Evolutionary conservation across 2,113 vertebrate genomes (phyloP).

Genomic region (Himantopus leucocephalus): DNA sequence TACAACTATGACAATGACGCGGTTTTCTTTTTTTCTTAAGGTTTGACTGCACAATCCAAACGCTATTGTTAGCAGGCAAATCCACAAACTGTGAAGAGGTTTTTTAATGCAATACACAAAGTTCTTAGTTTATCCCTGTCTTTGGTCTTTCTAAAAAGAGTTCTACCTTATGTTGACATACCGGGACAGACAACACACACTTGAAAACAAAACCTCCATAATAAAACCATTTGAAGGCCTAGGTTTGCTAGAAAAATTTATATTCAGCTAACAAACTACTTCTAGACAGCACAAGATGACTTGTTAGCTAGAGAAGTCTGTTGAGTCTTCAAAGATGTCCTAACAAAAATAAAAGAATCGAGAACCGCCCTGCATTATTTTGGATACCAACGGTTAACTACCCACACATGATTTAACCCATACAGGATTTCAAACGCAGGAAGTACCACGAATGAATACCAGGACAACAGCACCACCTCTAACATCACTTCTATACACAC

Average conservation of each 20-base stretch:
- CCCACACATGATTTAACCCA: background rate
- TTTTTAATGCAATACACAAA: background rate
- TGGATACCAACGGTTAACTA: background rate
- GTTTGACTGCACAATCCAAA: background rate
- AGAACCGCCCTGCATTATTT: background rate
- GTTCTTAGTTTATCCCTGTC: background rate
- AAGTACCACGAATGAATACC: background rate
- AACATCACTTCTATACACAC: rapidly evolving
- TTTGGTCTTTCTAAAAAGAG: background rate
- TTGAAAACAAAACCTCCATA: background rate
- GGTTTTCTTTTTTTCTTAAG: background rate
- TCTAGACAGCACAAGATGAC: background rate
- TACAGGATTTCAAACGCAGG: background rate
- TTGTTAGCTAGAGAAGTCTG: background rate
- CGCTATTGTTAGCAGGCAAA: background rate
- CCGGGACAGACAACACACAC: background rate
- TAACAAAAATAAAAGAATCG: background rate
- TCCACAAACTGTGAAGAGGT: background rate
- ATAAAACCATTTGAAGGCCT: background rate
- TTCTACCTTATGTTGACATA: background rate
- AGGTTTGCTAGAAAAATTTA: background rate
- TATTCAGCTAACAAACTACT: background rate
- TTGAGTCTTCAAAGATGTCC: background rate
- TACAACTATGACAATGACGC: background rate
- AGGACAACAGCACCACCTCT: background rate